phyloP scores from a whole-genome alignment of 2,113 vertebrate genomes.

The Pseudois nayaur region DNA sequence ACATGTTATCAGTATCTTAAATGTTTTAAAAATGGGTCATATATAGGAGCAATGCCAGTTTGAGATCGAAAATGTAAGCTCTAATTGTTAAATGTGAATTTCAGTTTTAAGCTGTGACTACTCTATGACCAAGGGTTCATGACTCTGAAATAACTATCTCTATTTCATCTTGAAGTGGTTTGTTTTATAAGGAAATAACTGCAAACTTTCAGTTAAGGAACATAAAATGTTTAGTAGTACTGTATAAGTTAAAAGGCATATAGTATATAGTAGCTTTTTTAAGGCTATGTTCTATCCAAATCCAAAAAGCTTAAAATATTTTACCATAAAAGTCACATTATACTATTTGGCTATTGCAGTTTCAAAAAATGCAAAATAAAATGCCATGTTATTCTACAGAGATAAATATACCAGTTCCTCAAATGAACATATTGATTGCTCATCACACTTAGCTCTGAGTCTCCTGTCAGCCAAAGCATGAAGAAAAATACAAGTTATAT shows the following conservation, averaged over 20 bases:
- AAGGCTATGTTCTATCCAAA: neutral
- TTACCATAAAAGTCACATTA: constrained; percentile 4
- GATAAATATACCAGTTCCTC: neutral
- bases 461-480: neutral
- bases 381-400: neutral
- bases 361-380: neutral
- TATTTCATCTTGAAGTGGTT: constrained; percentile 2
- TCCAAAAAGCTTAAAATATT: constrained; percentile 19
- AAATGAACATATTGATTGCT: neutral
- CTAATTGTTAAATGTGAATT: neutral
- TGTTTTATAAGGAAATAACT: constrained; percentile 1
- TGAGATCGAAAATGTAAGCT: neutral
- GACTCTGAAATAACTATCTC: constrained; percentile 6
- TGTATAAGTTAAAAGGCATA: neutral
- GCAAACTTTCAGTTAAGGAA: neutral
- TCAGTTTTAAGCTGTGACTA: neutral
- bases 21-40: neutral
- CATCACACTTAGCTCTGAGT: neutral
- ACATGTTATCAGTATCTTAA: neutral
- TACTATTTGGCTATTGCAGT: constrained; percentile 26
- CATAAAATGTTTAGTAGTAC: neutral
- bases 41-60: neutral
- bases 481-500: constrained; percentile 1
- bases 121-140: neutral
- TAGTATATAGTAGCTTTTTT: neutral